These are phyloP conservation scores for Anableps anableps DNA, from an alignment of 2,797 vertebrate genomes.

Conservation along the genomic window DNA sequence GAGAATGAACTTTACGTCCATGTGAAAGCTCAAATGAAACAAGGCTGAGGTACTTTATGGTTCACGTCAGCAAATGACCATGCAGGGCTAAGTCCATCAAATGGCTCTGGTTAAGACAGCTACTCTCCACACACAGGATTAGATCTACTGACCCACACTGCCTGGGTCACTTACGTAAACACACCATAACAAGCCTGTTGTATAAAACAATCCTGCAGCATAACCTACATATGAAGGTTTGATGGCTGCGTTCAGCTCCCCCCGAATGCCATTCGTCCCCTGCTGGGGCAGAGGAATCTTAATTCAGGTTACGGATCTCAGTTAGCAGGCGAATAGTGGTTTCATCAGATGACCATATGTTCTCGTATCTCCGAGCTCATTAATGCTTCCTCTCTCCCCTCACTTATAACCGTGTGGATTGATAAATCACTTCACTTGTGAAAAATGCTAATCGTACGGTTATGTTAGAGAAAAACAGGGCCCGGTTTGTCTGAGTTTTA, in stretches of 20 bases:
- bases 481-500: constrained; percentile 33
- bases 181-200: constrained; percentile 31
- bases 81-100: constrained; percentile 74
- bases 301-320: constrained; percentile 70
- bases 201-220: constrained; percentile 34
- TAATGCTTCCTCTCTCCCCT: constrained; percentile 47
- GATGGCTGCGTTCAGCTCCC: constrained; percentile 37
- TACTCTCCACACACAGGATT: constrained; percentile 66
- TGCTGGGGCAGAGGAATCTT: constrained; percentile 64
- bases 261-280: constrained; percentile 42
- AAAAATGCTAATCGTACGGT: constrained; percentile 69
- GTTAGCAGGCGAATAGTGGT: constrained; percentile 72
- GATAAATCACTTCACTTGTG: constrained; percentile 69
- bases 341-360: constrained; percentile 76
- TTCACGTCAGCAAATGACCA: constrained; percentile 56
- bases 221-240: constrained; percentile 32
- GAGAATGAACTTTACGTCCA: constrained; percentile 9
- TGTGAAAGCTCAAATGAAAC: constrained; percentile 14
- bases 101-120: constrained; percentile 64
- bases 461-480: constrained; percentile 52
- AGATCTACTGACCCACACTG: constrained; percentile 59
- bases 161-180: constrained; percentile 56
- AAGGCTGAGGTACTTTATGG: constrained; percentile 56
- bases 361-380: constrained; percentile 65
- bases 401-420: constrained; percentile 65